These are phyloP conservation scores for Drosophila parabipectinata DNA, from an alignment of 1,140 invertebrate species.

Conservation along the genomic window DNA sequence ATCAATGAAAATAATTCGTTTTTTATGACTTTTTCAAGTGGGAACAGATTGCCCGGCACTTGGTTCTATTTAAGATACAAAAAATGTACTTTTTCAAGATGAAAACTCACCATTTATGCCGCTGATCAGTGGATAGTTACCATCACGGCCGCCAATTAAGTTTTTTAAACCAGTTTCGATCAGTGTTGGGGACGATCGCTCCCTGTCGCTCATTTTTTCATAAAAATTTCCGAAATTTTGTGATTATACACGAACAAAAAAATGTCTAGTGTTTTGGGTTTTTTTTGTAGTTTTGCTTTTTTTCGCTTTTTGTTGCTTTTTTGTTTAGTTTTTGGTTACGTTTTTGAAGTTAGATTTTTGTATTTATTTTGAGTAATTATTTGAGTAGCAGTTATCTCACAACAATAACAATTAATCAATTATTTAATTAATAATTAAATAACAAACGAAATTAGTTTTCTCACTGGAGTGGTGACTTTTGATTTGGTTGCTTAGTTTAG, in stretches of 20 bases:
- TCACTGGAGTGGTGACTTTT: conserved; percentile 38
- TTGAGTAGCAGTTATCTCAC: conserved; percentile 39
- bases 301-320: conserved; percentile 14
- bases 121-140: conserved; percentile 90
- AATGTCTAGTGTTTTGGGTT: conserved; percentile 32
- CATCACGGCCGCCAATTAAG: conserved; percentile 90
- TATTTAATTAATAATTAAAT: conserved; percentile 40
- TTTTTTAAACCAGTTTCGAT: conserved; percentile 91
- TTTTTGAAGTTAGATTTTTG: neutral
- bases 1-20: conserved; percentile 38
- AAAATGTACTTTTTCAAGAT: neutral
- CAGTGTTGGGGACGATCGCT: conserved; percentile 90
- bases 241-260: conserved; percentile 77
- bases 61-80: conserved; percentile 18
- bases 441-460: conserved; percentile 31
- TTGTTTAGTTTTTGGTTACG: conserved; percentile 9
- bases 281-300: conserved; percentile 28
- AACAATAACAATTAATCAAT: conserved; percentile 51
- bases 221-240: conserved; percentile 80
- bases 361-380: conserved; percentile 16
- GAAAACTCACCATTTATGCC: conserved; percentile 88
- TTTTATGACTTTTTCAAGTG: conserved; percentile 47
- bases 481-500: conserved; percentile 53
- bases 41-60: conserved; percentile 42
- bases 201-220: conserved; percentile 90